Conservation (phyloP, 2,113 vertebrate species). For the Vidua chalybeata region DNA sequence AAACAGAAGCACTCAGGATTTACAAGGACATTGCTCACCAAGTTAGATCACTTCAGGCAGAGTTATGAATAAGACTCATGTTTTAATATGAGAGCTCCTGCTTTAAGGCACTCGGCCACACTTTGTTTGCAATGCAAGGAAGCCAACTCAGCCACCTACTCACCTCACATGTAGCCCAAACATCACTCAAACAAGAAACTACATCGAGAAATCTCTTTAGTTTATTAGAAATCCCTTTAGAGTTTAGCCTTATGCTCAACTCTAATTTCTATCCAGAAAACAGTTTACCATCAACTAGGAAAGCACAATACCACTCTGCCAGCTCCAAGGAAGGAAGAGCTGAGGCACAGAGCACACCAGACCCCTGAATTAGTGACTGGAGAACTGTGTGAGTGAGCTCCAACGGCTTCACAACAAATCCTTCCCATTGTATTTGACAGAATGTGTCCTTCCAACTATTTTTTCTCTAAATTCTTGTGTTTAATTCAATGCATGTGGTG, state of each 20-base stretch:
- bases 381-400: background rate
- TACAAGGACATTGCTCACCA: background rate
- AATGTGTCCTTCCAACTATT: conserved; percentile 25
- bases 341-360: background rate
- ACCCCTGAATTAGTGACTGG: background rate
- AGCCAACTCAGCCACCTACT: background rate
- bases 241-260: background rate
- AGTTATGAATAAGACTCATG: background rate
- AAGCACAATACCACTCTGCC: background rate
- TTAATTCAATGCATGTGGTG: conserved; percentile 55
- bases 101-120: background rate
- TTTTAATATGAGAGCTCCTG: background rate
- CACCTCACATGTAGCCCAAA: background rate
- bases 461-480: conserved; percentile 24
- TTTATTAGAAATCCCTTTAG: background rate
- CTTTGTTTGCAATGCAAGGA: background rate
- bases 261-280: background rate
- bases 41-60: background rate
- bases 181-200: background rate
- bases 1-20: background rate
- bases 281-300: background rate
- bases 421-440: background rate
- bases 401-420: background rate
- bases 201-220: background rate
- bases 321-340: background rate